Evolutionary conservation across 2,888 invertebrate species (phyloP), one percentile per base, ranked within the genome.

Genomic region (Nineta flava): DNA sequence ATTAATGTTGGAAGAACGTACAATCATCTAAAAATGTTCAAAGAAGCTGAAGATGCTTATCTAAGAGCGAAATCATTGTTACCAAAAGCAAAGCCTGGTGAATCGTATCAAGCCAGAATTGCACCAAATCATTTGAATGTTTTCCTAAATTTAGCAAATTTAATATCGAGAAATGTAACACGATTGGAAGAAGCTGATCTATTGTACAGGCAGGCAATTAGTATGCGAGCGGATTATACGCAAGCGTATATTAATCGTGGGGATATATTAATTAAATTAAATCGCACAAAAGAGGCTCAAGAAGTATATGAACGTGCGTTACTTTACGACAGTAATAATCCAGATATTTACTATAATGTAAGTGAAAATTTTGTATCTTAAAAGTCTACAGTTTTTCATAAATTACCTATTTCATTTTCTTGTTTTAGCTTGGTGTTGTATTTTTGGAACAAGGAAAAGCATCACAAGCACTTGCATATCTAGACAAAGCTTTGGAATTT

Each of bases 231-330:
- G 1, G 95, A 96, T 72, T 94, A 94, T 65, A 82, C 91, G 0
- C 88, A 93, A 66, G 96, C 95, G 9, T 96, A 96, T 65, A 96
- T 96, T 57, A 96, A 96, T 70, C 79, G 95, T 50, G 96, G 95
- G 0, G 95, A 96, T 69, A 88, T 96, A 62, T 75, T 95, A 56
- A 90, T 96, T 66, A 94, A 92, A 69, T 70, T 95, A 59, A 94
- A 94, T 70, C 82, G 93, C 58, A 91, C 92, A 1, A 83, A 86
- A 59, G 94, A 96, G 65, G 95, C 95, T 0, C 88, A 92, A 65
- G 87, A 91, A 63, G 92, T 94, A 35, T 96, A 96, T 65, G 91
- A 93, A 64, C 77, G 87, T 59, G 96, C 95, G 2, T 70, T 96
- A 47, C 75, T 88, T 55, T 93, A 94, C 68, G 95, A 95, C 65